These are phyloP conservation scores for Polietes domitor DNA, from an alignment of 2,888 invertebrate genomes.

Conservation along the genomic window DNA sequence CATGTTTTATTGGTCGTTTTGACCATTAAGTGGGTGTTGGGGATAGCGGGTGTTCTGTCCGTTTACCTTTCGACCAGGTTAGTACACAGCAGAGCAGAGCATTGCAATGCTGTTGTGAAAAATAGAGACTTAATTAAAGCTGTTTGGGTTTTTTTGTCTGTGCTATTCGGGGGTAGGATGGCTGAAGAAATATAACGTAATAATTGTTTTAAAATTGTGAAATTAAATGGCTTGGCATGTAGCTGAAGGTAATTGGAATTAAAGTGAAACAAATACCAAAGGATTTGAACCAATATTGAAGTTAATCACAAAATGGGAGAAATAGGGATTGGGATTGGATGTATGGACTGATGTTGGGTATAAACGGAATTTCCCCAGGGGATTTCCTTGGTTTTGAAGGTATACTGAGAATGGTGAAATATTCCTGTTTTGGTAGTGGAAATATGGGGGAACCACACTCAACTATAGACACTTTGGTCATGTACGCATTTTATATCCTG, in stretches of 20 bases:
- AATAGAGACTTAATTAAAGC: slow-evolving; percentile 25
- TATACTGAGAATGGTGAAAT: no score
- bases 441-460: no score
- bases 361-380: no score
- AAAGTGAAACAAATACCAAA: neutral
- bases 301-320: no score
- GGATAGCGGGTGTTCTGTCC: neutral
- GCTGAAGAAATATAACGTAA: neutral
- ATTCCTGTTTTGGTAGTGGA: no score
- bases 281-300: neutral
- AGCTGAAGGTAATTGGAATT: neutral
- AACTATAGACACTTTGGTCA: no score
- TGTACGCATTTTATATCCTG: no score
- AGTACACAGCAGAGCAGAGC: neutral
- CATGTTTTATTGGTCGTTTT: slow-evolving; percentile 28
- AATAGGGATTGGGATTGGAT: no score
- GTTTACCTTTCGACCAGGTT: slow-evolving; percentile 12
- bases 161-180: neutral
- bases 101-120: slow-evolving; percentile 9
- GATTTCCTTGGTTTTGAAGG: no score
- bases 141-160: neutral
- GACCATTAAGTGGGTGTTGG: slow-evolving; percentile 27
- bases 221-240: neutral
- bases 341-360: no score
- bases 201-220: slow-evolving; percentile 27